Percentiles rank a stretch among this genome's conserved stretches.
These are phyloP conservation scores for Holcopasites calliopsidis DNA, from an alignment of 1,140 invertebrate species.

Conservation along the genomic window DNA sequence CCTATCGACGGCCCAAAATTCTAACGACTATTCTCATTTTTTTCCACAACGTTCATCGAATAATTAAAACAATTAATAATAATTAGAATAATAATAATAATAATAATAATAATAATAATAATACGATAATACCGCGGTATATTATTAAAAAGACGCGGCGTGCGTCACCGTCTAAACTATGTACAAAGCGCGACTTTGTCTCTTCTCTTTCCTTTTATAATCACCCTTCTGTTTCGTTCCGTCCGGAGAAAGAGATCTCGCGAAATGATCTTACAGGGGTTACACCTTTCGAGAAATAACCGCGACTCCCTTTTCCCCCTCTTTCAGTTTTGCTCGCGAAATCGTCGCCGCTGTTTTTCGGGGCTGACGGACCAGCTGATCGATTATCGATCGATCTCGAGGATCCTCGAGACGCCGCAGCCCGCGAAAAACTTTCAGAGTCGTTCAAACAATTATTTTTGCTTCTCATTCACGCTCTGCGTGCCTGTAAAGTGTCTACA, in stretches of 20 bases:
- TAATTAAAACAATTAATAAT: slow-evolving; percentile 59
- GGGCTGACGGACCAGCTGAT: slow-evolving; percentile 48
- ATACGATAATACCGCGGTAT: slow-evolving; percentile 46
- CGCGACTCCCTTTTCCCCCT: neutral
- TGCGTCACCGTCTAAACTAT: slow-evolving; percentile 71
- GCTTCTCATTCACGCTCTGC: neutral
- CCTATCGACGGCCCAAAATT: slow-evolving; percentile 67
- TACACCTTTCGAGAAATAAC: neutral
- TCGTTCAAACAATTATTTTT: slow-evolving; percentile 7
- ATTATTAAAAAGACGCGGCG: slow-evolving; percentile 66
- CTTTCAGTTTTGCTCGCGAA: slow-evolving; percentile 1
- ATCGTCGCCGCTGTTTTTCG: neutral
- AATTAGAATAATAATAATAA: slow-evolving; percentile 61
- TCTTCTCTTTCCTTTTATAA: slow-evolving; percentile 25
- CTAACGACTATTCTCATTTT: slow-evolving; percentile 67
- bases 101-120: slow-evolving; percentile 71
- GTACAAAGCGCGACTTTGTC: slow-evolving; percentile 77
- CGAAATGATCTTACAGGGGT: neutral
- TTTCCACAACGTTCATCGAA: slow-evolving; percentile 67
- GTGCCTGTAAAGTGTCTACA: neutral
- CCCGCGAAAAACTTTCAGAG: slow-evolving; percentile 6
- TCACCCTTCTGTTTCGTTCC: no score
- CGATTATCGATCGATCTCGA: slow-evolving; percentile 66
- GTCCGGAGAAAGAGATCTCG: neutral
- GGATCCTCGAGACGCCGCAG: slow-evolving; percentile 69